Base-by-base conservation (phyloP, 35 echinoderm and acorn worm genomes). In the Anneissia japonica region DNA sequence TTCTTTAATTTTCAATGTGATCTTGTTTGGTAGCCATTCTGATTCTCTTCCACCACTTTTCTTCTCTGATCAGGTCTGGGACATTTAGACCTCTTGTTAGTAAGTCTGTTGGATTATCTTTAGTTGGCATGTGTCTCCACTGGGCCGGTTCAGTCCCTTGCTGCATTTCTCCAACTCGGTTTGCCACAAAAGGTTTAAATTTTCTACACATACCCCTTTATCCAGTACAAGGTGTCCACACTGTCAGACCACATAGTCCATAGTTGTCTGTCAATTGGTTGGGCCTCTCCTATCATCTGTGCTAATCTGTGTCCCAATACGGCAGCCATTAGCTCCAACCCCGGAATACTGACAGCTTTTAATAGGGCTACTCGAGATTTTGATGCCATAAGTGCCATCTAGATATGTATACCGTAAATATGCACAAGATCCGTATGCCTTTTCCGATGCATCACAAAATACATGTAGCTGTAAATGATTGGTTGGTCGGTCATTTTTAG, bases 111-210 rank as follows among this genome's bases (percentile, higher is more conserved):
- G 74, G 74, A 79, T 79, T 87, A 0, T 7, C n/a, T 16, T 39
- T 39, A n/a, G 74, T 79, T 11, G 74, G 73, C n/a, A 87, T 74
- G 34, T 87, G 29, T 9, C 39, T 14, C 85, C 85, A 87, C 85
- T 87, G 85, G 0, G 10, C 9, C 39, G 85, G 85, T 1, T 46
- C 41, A 0, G 85, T 87, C 0, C 79, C 30, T 23, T 79, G 32
- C 35, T 87, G 85, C 13, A 87, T 79, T 36, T 87, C 74, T 26
- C 35, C 85, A 4, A 78, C 75, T 64, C 86, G 0, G 28, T 87
- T 43, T 0, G 86, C 86, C 21, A 79, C 85, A 78, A 87, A 87
- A 28, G 85, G 85, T 32, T 87, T 77, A 30, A 78, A 87, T 1
- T 32, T 39, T 36, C 85, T 79, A 1, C 74, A 39, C 0, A 29